These are phyloP conservation scores for Boleophthalmus pectinirostris DNA, from an alignment of 2,113 vertebrate species.

Conservation along the genomic window DNA sequence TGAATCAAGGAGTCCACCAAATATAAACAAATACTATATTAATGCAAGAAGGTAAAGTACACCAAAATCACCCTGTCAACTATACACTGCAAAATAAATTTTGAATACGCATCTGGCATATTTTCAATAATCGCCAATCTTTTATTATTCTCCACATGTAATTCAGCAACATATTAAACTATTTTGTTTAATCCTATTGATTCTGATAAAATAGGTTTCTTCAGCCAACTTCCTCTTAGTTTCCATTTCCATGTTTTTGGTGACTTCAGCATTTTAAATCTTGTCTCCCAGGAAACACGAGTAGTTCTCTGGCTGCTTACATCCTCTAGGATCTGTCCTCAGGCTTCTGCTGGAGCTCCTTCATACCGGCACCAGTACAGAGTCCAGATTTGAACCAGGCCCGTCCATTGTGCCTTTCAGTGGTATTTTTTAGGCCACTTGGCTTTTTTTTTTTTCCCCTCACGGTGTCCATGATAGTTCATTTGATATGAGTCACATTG, in stretches of 20 bases:
- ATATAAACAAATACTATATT: background rate
- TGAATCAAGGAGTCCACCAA: background rate
- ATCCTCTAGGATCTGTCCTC: slow-evolving; percentile 6
- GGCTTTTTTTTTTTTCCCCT: background rate
- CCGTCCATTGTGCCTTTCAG: background rate
- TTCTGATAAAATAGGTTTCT: background rate
- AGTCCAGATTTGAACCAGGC: slow-evolving; percentile 1
- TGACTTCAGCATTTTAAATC: background rate
- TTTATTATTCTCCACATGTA: background rate
- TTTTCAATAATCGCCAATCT: background rate
- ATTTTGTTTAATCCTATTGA: background rate
- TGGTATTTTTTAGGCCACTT: background rate
- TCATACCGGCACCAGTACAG: background rate
- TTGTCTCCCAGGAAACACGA: background rate
- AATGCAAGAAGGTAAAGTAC: background rate
- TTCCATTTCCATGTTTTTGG: background rate
- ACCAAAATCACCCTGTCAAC: background rate
- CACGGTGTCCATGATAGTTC: background rate
- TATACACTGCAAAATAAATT: too few relatives aligned
- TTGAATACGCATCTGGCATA: too few relatives aligned
- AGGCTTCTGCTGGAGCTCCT: background rate
- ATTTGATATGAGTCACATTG: slow-evolving; percentile 36
- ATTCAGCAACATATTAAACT: background rate
- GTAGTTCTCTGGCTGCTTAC: background rate
- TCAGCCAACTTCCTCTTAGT: background rate